These are phyloP conservation scores for Plebejus melissa DNA, from an alignment of 2,888 invertebrate genomes.

Conservation along the genomic window DNA sequence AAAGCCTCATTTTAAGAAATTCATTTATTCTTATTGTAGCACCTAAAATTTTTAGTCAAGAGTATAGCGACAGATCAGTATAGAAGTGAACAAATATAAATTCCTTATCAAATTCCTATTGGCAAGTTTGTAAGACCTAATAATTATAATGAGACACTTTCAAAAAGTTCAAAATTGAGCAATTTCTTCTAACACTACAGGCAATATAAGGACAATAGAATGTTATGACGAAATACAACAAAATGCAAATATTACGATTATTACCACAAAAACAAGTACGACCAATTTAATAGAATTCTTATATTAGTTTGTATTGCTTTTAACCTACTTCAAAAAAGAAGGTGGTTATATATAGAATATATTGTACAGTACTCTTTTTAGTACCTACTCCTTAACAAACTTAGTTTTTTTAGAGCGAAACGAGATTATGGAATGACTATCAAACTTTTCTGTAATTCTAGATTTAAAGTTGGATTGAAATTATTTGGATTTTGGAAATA, in stretches of 20 bases:
- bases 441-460: not conserved
- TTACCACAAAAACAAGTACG: not conserved
- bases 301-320: not conserved
- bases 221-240: not conserved
- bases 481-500: too few species aligned
- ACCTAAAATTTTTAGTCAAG: constrained; percentile 64
- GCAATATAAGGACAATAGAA: not conserved
- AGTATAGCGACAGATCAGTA: constrained; percentile 35
- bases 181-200: constrained; percentile 1
- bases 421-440: not conserved
- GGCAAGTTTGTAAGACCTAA: constrained; percentile 22
- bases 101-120: constrained; percentile 29
- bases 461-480: too few species aligned
- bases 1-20: constrained; percentile 48
- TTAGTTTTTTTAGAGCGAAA: not conserved
- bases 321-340: not conserved
- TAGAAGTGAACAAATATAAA: constrained; percentile 33
- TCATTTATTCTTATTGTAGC: constrained; percentile 66
- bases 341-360: not conserved
- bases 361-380: not conserved
- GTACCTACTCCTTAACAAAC: not conserved
- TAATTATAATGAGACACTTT: not conserved
- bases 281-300: not conserved
- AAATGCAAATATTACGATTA: not conserved
- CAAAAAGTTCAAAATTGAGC: constrained; percentile 16